phyloP scores from a whole-genome alignment of 2,888 invertebrate genomes.

The Eledona agricola region DNA sequence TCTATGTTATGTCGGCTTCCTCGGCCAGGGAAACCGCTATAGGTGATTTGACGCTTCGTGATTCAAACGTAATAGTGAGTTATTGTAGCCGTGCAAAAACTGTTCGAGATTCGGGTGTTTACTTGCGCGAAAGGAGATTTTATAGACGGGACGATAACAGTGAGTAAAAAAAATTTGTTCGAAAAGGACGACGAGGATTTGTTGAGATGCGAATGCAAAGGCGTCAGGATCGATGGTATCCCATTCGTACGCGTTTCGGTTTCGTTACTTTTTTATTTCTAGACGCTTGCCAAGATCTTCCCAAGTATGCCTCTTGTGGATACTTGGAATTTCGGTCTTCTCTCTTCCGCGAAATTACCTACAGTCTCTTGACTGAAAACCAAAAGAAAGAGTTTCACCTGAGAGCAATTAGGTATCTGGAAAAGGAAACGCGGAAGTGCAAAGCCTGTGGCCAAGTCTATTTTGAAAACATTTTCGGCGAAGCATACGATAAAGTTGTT shows the following conservation, averaged over 20 bases:
- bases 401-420: constrained; percentile 68
- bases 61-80: no score
- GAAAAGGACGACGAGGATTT: constrained; percentile 53
- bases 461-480: constrained; percentile 64
- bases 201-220: constrained; percentile 61
- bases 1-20: constrained; percentile 65
- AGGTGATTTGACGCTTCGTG: no score
- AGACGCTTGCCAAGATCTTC: constrained; percentile 66
- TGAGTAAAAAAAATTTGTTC: constrained; percentile 54
- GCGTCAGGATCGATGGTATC: constrained; percentile 58
- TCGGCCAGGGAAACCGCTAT: constrained; percentile 64
- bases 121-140: constrained; percentile 72
- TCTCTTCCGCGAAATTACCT: constrained; percentile 69
- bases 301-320: constrained; percentile 71
- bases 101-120: constrained; percentile 69
- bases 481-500: no score
- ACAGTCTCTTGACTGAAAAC: constrained; percentile 69
- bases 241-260: neutral
- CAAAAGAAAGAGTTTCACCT: constrained; percentile 71
- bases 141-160: constrained; percentile 58
- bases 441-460: constrained; percentile 67
- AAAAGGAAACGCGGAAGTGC: constrained; percentile 69
- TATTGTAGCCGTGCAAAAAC: constrained; percentile 66
- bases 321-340: constrained; percentile 69
- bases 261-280: constrained; percentile 40